Base-by-base conservation (phyloP, 1,140 invertebrate genomes). In the Aphelinus atriplicis region DNA sequence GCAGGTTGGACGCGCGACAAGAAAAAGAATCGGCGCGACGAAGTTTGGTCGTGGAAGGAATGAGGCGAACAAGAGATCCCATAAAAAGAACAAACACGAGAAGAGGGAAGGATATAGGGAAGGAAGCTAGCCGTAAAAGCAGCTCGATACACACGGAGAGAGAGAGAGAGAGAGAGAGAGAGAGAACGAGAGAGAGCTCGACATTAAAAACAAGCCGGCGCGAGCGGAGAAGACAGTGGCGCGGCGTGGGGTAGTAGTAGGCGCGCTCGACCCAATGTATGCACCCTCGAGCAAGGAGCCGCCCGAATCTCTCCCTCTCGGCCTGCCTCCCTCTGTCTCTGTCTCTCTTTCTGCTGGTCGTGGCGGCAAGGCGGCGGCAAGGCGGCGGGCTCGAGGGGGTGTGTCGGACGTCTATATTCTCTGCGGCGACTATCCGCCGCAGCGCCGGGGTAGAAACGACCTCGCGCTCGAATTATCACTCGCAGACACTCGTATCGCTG, bases 251-350 rank as follows among this genome's bases (percentile, higher is more conserved):
- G 26, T 26, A 26, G 26, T 26, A 26, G 63, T 57, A 43, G 2
- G 58, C 69, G 7, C 42, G 26, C 45, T 46, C 50, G 60, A 50
- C 53, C 48, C 71, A 73, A 73, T 73, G 64, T 73, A 73, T 73
- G 71, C 71, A 73, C 71, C 71, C 71, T 74, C 72, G 48, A 56
- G n/a, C 60, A 80, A 74, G 57, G 67, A 60, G 60, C 75, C 68
- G 73, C 26, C 26, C 26, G 26, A 26, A 26, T 26, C 26, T 79
- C 71, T 71, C 69, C 60, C 42, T 53, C 69, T 26, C 26, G 26
- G 26, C 26, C 26, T 26, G 26, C 26, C 26, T 26, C 26, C 26
- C 26, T 26, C 26, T 48, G n/a, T 46, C 58, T 64, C 56, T 50
- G 50, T 60, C 56, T 58, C 42, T 47, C 62, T 26, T 26, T 26